Conservation (phyloP, 2,888 invertebrate genomes). For the Dione vanillae region DNA sequence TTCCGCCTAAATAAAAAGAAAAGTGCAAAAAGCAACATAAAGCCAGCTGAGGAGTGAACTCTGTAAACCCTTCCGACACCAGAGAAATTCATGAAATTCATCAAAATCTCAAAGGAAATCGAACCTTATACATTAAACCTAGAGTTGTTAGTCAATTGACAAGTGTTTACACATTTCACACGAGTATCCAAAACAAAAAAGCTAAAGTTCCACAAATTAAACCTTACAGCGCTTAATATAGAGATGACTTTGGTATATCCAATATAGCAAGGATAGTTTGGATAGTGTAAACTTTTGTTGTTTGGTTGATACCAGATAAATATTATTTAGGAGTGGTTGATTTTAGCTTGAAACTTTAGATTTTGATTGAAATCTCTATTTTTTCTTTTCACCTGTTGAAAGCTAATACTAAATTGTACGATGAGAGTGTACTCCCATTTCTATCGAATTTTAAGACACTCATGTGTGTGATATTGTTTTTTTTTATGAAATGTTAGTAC, state of each 20-base stretch:
- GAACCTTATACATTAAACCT: slow-evolving; percentile 18
- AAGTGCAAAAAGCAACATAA: slow-evolving; percentile 53
- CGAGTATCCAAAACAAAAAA: slow-evolving; percentile 50
- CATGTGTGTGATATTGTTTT: too few relatives aligned
- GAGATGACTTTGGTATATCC: slow-evolving; percentile 50
- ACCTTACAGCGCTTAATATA: slow-evolving; percentile 38
- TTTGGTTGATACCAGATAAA: slow-evolving; percentile 69
- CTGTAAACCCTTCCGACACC: slow-evolving; percentile 54
- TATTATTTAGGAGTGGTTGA: slow-evolving; percentile 68
- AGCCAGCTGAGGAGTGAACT: slow-evolving; percentile 53
- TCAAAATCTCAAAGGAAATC: slow-evolving; percentile 37
- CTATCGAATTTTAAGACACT: too few relatives aligned
- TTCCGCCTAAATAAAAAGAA: slow-evolving; percentile 47
- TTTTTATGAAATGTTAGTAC: too few relatives aligned
- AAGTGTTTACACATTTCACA: slow-evolving; percentile 47
- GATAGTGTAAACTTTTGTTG: slow-evolving; percentile 67
- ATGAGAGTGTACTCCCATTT: too few relatives aligned
- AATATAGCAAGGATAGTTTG: slow-evolving; percentile 55
- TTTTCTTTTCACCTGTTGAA: not conserved
- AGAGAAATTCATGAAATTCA: slow-evolving; percentile 52
- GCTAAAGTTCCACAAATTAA: slow-evolving; percentile 40
- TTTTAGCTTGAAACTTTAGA: slow-evolving; percentile 62
- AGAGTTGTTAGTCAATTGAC: slow-evolving; percentile 50
- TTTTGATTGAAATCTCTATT: slow-evolving; percentile 60
- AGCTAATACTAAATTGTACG: too few relatives aligned